A percentile compares a stretch with the other conserved stretches of the same genome.
Evolutionary conservation across 2,888 invertebrate genomes (phyloP).

Genomic region (Drosophila ustulata): DNA sequence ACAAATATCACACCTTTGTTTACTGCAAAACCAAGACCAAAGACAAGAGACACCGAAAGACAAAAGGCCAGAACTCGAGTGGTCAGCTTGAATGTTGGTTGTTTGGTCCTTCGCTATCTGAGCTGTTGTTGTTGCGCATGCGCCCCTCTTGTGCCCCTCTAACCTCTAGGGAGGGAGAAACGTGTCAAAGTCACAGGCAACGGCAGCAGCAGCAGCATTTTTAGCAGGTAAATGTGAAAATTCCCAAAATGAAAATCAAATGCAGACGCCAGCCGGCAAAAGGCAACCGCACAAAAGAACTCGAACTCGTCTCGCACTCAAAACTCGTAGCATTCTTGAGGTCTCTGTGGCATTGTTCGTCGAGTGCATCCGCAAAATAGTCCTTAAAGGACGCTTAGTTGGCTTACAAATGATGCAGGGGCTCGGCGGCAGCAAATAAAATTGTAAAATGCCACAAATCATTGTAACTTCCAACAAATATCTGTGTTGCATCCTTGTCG

Average conservation of each 20-base stretch:
- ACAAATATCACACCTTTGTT: slow-evolving; percentile 80
- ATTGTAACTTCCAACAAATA: slow-evolving; percentile 58
- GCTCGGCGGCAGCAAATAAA: slow-evolving; percentile 66
- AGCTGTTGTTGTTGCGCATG: slow-evolving; percentile 67
- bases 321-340: slow-evolving; percentile 47
- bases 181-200: slow-evolving; percentile 58
- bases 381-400: slow-evolving; percentile 81
- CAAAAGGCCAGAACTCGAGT: slow-evolving; percentile 33
- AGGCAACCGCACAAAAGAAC: slow-evolving; percentile 61
- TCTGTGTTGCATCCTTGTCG: slow-evolving; percentile 42
- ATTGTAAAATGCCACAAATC: slow-evolving; percentile 80
- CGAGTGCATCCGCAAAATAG: slow-evolving; percentile 78
- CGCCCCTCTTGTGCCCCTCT: slow-evolving; percentile 34
- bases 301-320: slow-evolving; percentile 2
- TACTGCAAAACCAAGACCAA: slow-evolving; percentile 28
- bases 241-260: slow-evolving; percentile 65
- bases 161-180: slow-evolving; percentile 46
- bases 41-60: slow-evolving; percentile 13
- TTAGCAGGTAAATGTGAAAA: slow-evolving; percentile 79
- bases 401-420: slow-evolving; percentile 78
- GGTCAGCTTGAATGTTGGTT: slow-evolving; percentile 38
- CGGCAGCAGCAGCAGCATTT: slow-evolving; percentile 43
- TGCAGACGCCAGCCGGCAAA: slow-evolving; percentile 53
- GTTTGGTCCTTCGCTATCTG: slow-evolving; percentile 17
- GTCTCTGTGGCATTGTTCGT: slow-evolving; percentile 64